Evolutionary conservation across 2,797 vertebrate species (phyloP).

Genomic region (Pseudochaenichthys georgianus): DNA sequence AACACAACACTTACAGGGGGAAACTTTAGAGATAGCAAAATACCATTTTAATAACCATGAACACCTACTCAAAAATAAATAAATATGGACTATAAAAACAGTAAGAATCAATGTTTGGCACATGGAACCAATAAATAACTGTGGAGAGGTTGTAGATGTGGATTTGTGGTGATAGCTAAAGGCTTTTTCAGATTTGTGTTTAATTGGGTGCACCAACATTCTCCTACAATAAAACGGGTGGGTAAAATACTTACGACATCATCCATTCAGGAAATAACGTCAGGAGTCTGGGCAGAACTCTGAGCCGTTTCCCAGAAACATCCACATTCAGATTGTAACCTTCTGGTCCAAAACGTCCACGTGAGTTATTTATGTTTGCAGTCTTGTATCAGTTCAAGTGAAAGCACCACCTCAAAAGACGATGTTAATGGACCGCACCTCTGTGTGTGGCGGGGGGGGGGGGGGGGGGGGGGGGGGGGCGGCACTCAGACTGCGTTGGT

Average conservation of each 20-base stretch:
- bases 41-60: conserved; percentile 69
- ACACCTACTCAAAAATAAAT: conserved; percentile 80
- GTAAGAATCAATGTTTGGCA: conserved; percentile 80
- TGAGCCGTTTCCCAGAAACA: conserved; percentile 13
- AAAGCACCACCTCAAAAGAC: conserved; percentile 60
- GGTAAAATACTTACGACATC: conserved; percentile 53
- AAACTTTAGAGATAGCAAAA: conserved; percentile 69
- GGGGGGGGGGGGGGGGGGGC: conserved; percentile 16
- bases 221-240: conserved; percentile 59
- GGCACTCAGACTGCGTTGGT: conserved; percentile 93
- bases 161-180: conserved; percentile 45
- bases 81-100: conserved; percentile 83
- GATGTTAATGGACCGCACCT: conserved; percentile 8
- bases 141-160: conserved; percentile 48
- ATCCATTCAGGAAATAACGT: conserved; percentile 19
- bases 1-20: conserved; percentile 62
- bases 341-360: conserved; percentile 27
- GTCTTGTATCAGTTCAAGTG: conserved; percentile 42
- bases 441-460: conserved; percentile 17
- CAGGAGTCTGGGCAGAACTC: conserved; percentile 33
- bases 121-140: conserved; percentile 71
- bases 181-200: conserved; percentile 54
- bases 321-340: conserved; percentile 20
- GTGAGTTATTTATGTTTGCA: conserved; percentile 24
- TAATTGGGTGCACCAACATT: conserved; percentile 65